These are phyloP conservation scores for Pogonomyrmex barbatus DNA, from an alignment of 1,140 invertebrate species.

Conservation along the genomic window DNA sequence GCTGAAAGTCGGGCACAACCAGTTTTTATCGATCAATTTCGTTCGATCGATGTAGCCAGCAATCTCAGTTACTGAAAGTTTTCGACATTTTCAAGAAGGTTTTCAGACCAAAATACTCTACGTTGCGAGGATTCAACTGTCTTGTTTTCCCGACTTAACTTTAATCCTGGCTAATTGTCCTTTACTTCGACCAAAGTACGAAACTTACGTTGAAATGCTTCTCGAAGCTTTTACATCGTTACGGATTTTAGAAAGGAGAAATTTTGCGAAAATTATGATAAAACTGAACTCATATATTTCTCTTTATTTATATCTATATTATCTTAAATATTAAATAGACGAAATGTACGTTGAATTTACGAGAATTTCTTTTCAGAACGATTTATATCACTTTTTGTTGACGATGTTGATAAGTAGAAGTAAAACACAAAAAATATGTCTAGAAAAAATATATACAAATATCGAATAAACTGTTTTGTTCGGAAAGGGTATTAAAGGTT, in stretches of 20 bases:
- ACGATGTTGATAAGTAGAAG: not conserved
- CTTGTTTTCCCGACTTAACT: constrained; percentile 24
- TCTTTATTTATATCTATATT: not conserved
- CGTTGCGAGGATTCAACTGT: not conserved
- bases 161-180: constrained; percentile 34
- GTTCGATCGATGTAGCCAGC: not conserved
- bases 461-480: not conserved
- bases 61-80: not conserved
- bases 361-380: not conserved
- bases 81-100: not conserved
- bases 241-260: not conserved
- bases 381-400: not conserved
- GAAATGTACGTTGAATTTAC: not conserved
- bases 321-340: not conserved
- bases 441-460: not conserved
- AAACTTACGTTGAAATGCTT: not conserved
- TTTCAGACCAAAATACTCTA: constrained; percentile 16
- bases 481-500: not conserved
- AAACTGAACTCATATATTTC: not conserved
- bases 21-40: constrained; percentile 41
- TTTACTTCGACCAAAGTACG: constrained; percentile 2
- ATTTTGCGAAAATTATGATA: not conserved
- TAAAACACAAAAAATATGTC: not conserved
- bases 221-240: not conserved
- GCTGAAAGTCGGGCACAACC: not conserved